Evolutionary conservation across 2,113 vertebrate genomes (phyloP).

Genomic region (Haliaeetus leucogaster): DNA sequence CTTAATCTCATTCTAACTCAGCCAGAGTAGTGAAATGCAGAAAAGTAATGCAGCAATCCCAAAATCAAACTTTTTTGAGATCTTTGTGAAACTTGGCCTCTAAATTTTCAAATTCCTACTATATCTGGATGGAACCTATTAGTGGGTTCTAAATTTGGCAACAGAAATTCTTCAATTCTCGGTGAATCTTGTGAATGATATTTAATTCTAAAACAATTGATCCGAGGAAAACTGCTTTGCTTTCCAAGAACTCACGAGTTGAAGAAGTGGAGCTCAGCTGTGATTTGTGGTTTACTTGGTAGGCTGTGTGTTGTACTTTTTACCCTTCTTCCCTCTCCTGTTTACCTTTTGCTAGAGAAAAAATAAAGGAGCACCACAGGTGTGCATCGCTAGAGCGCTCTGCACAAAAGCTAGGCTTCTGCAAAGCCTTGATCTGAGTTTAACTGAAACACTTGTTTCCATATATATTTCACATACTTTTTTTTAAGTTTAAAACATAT

Average conservation of each 20-base stretch:
- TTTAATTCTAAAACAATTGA: not conserved
- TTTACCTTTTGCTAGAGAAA: not conserved
- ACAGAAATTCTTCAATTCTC: not conserved
- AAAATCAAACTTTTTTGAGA: not conserved
- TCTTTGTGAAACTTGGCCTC: not conserved
- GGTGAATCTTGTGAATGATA: not conserved
- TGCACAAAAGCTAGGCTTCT: not conserved
- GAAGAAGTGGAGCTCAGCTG: not conserved
- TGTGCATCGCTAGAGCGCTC: not conserved
- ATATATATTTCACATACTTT: not conserved
- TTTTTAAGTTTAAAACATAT: constrained; percentile 12
- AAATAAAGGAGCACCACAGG: not conserved
- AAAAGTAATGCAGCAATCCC: not conserved
- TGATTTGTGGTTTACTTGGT: not conserved
- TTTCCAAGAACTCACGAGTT: not conserved
- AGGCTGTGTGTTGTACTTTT: not conserved
- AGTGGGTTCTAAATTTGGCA: not conserved
- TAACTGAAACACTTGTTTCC: constrained; percentile 35
- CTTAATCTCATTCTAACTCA: not conserved
- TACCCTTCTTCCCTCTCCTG: not conserved
- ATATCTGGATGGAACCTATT: not conserved
- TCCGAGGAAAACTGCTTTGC: not conserved
- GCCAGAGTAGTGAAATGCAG: not conserved
- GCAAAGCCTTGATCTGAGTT: constrained; percentile 14
- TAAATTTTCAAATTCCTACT: not conserved